Conservation (phyloP, 2,888 invertebrate genomes). For the Callinectes sapidus region DNA sequence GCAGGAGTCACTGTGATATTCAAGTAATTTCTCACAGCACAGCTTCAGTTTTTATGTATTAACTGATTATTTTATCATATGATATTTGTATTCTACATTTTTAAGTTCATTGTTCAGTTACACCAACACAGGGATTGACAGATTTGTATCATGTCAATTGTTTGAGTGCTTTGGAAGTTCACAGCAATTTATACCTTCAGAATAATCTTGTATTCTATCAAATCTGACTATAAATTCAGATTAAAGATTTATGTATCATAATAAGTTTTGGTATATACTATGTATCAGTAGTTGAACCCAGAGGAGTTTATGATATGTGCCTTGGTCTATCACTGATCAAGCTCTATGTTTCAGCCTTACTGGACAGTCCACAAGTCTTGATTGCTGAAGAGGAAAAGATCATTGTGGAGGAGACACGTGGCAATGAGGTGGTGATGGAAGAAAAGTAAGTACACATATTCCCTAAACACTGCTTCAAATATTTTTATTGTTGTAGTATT, state of each 20-base stretch:
- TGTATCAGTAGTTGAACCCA: neutral
- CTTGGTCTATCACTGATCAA: neutral
- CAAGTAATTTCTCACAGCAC: neutral
- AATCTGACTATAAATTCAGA: neutral
- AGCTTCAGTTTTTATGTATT: neutral
- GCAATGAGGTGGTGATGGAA: conserved; percentile 77
- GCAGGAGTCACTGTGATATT: neutral
- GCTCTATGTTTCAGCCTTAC: conserved; percentile 52
- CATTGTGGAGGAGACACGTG: conserved; percentile 78
- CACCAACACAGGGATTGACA: neutral
- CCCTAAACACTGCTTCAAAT: neutral
- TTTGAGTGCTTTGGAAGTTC: neutral
- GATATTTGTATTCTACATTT: neutral
- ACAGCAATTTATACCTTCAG: neutral
- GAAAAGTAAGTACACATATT: conserved; percentile 77
- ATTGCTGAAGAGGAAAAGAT: conserved; percentile 80
- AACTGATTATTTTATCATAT: neutral
- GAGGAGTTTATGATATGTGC: neutral
- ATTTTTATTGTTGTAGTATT: neutral
- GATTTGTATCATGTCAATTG: neutral
- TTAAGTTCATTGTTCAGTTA: neutral
- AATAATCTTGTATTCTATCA: neutral
- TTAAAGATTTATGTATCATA: neutral
- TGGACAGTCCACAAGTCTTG: conserved; percentile 77
- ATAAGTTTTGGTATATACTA: neutral